Percentiles rank a stretch among this genome's conserved stretches.
phyloP scores from a whole-genome alignment of 2,113 vertebrate genomes.

The Lamprologus ornatipinnis region DNA sequence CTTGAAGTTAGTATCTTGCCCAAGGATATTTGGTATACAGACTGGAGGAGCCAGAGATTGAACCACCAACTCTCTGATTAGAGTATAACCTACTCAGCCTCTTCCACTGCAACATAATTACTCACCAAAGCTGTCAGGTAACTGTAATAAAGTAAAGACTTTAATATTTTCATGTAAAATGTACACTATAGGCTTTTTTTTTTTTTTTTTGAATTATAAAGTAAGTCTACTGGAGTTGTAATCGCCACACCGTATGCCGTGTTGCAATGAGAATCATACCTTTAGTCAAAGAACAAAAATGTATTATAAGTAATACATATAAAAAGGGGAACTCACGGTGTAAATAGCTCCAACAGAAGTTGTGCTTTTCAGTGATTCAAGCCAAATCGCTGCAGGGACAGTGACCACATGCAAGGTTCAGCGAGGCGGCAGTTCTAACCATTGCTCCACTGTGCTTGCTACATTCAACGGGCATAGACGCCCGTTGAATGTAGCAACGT shows the following conservation, averaged over 20 bases:
- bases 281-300: background rate
- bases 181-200: background rate
- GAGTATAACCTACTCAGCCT: background rate
- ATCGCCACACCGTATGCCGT: background rate
- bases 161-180: background rate
- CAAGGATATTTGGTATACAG: background rate
- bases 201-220: accelerated
- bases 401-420: background rate
- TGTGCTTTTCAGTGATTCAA: background rate
- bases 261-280: background rate
- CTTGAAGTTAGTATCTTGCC: background rate
- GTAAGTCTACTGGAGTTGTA: background rate
- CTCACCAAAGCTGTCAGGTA: background rate
- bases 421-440: background rate
- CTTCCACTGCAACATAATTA: background rate
- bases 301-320: background rate
- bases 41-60: background rate
- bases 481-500: background rate
- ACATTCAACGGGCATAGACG: background rate
- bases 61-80: background rate
- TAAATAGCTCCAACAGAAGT: background rate
- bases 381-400: background rate
- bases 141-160: background rate
- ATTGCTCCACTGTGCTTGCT: background rate
- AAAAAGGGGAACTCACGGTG: background rate